phyloP scores from a whole-genome alignment of 2,113 vertebrate species.

The Mellivora capensis region DNA sequence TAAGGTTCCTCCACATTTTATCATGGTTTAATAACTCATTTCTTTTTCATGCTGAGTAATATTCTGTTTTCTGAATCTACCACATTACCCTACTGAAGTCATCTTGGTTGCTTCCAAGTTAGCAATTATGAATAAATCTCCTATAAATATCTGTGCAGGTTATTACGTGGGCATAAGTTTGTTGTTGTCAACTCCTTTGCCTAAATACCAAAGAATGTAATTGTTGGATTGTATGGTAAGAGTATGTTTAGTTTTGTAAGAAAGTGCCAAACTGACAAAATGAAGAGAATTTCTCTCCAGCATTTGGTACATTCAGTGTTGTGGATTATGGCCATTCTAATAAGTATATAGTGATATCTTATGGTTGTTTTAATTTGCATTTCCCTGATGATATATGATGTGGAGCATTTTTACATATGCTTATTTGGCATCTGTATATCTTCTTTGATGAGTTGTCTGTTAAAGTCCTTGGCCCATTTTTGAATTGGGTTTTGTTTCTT shows the following conservation, averaged over 20 bases:
- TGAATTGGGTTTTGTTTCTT: background rate
- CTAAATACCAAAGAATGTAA: background rate
- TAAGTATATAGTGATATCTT: background rate
- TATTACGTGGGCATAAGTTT: background rate
- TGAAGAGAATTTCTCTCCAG: background rate
- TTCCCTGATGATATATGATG: background rate
- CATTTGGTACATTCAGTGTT: background rate
- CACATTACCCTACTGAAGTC: background rate
- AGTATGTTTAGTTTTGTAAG: background rate
- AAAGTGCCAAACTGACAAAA: background rate
- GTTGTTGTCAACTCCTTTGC: background rate
- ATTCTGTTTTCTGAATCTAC: background rate
- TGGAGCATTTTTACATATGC: background rate
- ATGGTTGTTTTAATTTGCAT: background rate
- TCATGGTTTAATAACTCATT: background rate
- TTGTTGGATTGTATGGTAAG: background rate
- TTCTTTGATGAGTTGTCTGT: background rate
- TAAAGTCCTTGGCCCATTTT: background rate
- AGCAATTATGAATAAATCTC: background rate
- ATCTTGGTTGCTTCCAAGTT: background rate
- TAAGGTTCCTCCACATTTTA: background rate
- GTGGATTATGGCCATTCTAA: background rate
- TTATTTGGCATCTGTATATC: background rate
- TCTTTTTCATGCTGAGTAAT: background rate
- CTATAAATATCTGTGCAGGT: background rate